These are phyloP conservation scores for Drosophila heteroneura DNA, from an alignment of 2,888 invertebrate genomes.

Conservation along the genomic window DNA sequence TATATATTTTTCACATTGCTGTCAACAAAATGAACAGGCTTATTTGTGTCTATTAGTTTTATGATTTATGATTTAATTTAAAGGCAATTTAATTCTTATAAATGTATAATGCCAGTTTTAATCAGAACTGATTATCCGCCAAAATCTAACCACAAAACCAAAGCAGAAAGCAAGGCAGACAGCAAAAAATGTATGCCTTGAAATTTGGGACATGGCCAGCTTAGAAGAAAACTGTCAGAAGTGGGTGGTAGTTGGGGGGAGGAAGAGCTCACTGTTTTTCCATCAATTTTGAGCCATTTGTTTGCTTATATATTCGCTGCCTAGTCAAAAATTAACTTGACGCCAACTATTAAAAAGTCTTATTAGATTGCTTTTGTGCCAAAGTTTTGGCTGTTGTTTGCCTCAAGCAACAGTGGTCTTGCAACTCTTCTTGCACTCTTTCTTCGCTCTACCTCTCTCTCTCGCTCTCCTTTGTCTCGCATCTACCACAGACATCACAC, in stretches of 20 bases:
- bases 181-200: not conserved
- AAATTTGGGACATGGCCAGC: conserved; percentile 5
- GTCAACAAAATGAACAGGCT: not conserved
- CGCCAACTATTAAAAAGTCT: conserved; percentile 79
- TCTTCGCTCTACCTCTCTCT: not conserved
- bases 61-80: too few relatives aligned
- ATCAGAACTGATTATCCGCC: conserved; percentile 16
- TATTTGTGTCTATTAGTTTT: not conserved
- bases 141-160: conserved; percentile 10
- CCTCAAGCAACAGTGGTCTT: conserved; percentile 30
- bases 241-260: not conserved
- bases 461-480: conserved; percentile 3
- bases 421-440: not conserved
- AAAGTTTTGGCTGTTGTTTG: conserved; percentile 61
- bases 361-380: conserved; percentile 77
- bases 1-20: not conserved
- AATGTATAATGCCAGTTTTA: not conserved
- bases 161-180: not conserved
- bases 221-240: not conserved
- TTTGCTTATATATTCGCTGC: conserved; percentile 46
- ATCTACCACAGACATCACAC: conserved; percentile 72
- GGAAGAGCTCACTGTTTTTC: conserved; percentile 36
- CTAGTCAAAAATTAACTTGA: conserved; percentile 57
- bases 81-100: not conserved
- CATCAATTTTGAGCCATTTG: conserved; percentile 57